These are phyloP conservation scores for Aporrectodea caliginosa DNA, from an alignment of 1,140 invertebrate species.

Conservation along the genomic window DNA sequence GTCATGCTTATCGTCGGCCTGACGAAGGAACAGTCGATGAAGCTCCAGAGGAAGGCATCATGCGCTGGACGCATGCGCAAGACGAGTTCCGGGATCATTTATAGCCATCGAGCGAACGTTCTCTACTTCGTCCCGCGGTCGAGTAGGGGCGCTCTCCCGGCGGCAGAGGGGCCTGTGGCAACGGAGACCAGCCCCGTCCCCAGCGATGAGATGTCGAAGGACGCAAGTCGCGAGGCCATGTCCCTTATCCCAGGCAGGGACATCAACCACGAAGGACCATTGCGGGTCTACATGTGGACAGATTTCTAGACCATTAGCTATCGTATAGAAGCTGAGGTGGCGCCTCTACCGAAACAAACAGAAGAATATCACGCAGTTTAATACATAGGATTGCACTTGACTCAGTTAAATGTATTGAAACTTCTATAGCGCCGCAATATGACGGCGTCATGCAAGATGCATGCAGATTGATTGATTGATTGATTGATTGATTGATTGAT, in stretches of 20 bases:
- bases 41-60: neutral
- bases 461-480: too few species aligned
- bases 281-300: conserved; percentile 31
- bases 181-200: neutral
- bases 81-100: neutral
- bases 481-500: too few species aligned
- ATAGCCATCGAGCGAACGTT: neutral
- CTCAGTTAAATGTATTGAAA: neutral
- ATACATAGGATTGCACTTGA: neutral
- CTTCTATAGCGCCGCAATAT: neutral
- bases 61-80: neutral
- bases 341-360: neutral
- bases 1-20: conserved; percentile 14
- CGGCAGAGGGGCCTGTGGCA: too few species aligned
- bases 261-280: conserved; percentile 33
- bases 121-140: neutral
- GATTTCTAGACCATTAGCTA: conserved; percentile 23
- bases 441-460: neutral
- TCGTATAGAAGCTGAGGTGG: neutral
- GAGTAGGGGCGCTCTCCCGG: neutral
- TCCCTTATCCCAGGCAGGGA: conserved; percentile 29
- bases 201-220: neutral
- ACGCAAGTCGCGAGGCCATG: conserved; percentile 10
- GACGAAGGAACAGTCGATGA: neutral
- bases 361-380: too few species aligned